Conservation (phyloP, 2,888 invertebrate genomes). For the Mimumesa dahlbomi region DNA sequence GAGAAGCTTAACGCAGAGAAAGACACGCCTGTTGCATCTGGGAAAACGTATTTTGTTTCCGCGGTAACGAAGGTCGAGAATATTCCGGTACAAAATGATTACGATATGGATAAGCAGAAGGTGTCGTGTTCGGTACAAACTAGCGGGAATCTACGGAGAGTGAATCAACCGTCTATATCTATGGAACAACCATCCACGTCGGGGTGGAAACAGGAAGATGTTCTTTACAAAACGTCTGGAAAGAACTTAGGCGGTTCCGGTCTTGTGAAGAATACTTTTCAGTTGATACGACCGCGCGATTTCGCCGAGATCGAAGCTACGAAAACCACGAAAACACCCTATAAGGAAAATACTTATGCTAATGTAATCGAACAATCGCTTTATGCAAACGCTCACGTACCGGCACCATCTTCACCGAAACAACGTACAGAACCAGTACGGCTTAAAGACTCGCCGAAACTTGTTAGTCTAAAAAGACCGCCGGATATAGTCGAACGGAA, state of each 20-base stretch:
- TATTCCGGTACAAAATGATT: slow-evolving; percentile 50
- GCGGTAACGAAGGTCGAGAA: slow-evolving; percentile 46
- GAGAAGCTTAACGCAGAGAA: slow-evolving; percentile 22
- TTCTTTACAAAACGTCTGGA: slow-evolving; percentile 67
- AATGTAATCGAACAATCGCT: slow-evolving; percentile 79
- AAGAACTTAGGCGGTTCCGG: slow-evolving; percentile 54
- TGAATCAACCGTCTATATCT: slow-evolving; percentile 60
- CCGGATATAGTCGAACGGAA: slow-evolving; percentile 11
- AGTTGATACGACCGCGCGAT: slow-evolving; percentile 82
- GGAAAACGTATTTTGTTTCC: slow-evolving; percentile 52
- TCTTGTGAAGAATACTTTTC: slow-evolving; percentile 78
- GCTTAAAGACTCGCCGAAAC: slow-evolving; percentile 15
- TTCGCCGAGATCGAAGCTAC: slow-evolving; percentile 81
- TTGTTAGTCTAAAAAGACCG: not conserved
- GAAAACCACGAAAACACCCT: slow-evolving; percentile 56
- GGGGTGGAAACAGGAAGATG: slow-evolving; percentile 66
- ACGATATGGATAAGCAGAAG: slow-evolving; percentile 77
- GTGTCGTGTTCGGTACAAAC: slow-evolving; percentile 84
- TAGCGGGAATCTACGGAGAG: slow-evolving; percentile 81
- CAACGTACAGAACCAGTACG: slow-evolving; percentile 18
- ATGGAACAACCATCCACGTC: slow-evolving; percentile 53
- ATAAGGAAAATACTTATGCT: slow-evolving; percentile 79
- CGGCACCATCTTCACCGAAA: slow-evolving; percentile 34
- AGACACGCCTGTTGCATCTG: slow-evolving; percentile 10
- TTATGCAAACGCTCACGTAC: slow-evolving; percentile 69